Conservation (phyloP, 1,140 invertebrate genomes). For the Eumaeus atala region DNA sequence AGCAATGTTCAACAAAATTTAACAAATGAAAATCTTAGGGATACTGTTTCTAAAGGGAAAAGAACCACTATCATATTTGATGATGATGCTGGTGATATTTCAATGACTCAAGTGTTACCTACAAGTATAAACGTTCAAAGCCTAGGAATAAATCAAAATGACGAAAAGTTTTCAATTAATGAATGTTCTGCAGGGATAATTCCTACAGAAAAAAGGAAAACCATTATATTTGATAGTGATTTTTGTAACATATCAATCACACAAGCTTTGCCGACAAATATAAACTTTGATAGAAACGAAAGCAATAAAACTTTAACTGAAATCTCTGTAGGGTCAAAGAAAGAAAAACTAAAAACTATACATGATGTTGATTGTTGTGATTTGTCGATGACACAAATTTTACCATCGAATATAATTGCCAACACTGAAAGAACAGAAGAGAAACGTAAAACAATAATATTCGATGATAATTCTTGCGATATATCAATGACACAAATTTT, state of each 20-base stretch:
- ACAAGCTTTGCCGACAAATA: conserved; percentile 31
- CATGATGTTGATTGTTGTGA: conserved; percentile 27
- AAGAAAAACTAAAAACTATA: conserved; percentile 22
- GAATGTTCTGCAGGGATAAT: neutral
- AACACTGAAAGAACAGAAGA: neutral
- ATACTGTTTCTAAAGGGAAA: conserved; percentile 9
- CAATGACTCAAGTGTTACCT: conserved; percentile 27
- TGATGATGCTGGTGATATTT: conserved; percentile 30
- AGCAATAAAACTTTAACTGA: too few species aligned
- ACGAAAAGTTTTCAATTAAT: neutral
- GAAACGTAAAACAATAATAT: conserved; percentile 29
- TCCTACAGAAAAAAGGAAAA: conserved; percentile 23
- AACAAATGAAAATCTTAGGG: neutral
- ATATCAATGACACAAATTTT: conserved; percentile 32
- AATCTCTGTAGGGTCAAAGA: too few species aligned
- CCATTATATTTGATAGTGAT: conserved; percentile 33
- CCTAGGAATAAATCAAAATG: neutral
- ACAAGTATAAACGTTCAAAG: conserved; percentile 18
- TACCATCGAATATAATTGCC: conserved; percentile 25
- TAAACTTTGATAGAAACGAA: neutral
- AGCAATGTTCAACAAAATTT: neutral
- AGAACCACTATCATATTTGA: conserved; percentile 24
- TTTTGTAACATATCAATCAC: conserved; percentile 37
- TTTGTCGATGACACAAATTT: conserved; percentile 29
- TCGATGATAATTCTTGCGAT: conserved; percentile 22